A percentile compares a stretch with the other conserved stretches of the same genome.
Evolutionary conservation across 2,113 vertebrate species (phyloP).

Genomic region (Sander vitreus): DNA sequence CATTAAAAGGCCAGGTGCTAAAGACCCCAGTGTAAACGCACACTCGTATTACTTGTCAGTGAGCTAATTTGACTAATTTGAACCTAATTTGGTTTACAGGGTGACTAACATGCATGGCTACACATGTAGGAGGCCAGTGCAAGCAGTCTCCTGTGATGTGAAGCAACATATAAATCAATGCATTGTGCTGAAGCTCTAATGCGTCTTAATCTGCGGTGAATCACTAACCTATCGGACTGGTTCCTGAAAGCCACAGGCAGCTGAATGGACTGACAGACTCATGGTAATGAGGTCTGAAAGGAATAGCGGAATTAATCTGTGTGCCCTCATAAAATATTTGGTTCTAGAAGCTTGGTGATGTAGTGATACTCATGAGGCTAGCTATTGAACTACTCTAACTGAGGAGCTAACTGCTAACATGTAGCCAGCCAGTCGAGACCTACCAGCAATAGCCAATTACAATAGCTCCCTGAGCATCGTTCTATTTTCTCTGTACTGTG

Average conservation of each 20-base stretch:
- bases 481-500: background rate
- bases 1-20: constrained; percentile 15
- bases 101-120: constrained; percentile 31
- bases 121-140: background rate
- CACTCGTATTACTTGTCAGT: constrained; percentile 32
- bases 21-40: constrained; percentile 27
- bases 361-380: background rate
- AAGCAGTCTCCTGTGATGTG: background rate
- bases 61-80: constrained; percentile 44
- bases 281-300: background rate
- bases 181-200: background rate
- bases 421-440: background rate
- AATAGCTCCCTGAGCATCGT: background rate
- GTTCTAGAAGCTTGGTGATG: background rate
- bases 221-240: constrained; percentile 45
- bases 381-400: background rate
- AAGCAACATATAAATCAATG: constrained; percentile 1
- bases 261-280: background rate
- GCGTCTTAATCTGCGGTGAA: constrained; percentile 13
- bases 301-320: background rate
- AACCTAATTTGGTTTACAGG: constrained; percentile 39
- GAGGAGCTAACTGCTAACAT: background rate
- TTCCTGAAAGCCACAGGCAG: constrained; percentile 17
- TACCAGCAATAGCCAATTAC: background rate
- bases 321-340: background rate